Evolutionary conservation across 2,888 invertebrate species (phyloP).

Genomic region (Drosophila fungiperda): DNA sequence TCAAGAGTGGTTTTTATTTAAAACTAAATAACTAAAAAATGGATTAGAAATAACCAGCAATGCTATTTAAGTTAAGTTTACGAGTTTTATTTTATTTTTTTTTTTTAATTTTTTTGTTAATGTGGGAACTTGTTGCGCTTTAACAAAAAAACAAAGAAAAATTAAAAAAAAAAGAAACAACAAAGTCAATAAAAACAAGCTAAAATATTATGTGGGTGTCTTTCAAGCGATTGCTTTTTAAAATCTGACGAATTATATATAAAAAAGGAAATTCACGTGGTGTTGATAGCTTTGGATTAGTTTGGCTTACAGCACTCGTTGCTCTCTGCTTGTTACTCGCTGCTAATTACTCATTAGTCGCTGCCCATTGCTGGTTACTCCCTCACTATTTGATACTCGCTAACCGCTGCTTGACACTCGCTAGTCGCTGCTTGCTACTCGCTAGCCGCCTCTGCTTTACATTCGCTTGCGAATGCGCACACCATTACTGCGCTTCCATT

Average conservation of each 20-base stretch:
- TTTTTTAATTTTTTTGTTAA: conserved; percentile 14
- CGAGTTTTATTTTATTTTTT: conserved; percentile 22
- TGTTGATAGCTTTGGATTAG: not conserved
- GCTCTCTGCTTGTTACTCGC: not conserved
- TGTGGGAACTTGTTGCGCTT: conserved; percentile 15
- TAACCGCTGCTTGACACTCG: not conserved
- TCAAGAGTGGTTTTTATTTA: conserved; percentile 47
- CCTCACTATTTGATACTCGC: not conserved
- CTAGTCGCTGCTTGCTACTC: not conserved
- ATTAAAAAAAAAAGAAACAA: conserved; percentile 22
- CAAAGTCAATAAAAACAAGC: conserved; percentile 56
- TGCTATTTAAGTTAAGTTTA: conserved; percentile 32
- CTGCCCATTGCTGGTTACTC: not conserved
- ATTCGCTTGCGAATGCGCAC: conserved; percentile 60
- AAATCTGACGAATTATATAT: conserved; percentile 43
- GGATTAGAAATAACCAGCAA: conserved; percentile 51
- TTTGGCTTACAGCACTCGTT: not conserved
- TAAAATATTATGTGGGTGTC: conserved; percentile 55
- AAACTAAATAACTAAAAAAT: conserved; percentile 76
- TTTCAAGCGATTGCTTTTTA: conserved; percentile 24
- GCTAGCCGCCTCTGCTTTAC: conserved; percentile 22
- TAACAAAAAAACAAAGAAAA: not conserved
- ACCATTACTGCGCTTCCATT: conserved; percentile 87
- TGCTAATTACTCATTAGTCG: not conserved
- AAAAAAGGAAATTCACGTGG: conserved; percentile 32